Evolutionary conservation across 2,888 invertebrate genomes (phyloP), one percentile per base, ranked within the genome.

Genomic region (Octodonta nipae): DNA sequence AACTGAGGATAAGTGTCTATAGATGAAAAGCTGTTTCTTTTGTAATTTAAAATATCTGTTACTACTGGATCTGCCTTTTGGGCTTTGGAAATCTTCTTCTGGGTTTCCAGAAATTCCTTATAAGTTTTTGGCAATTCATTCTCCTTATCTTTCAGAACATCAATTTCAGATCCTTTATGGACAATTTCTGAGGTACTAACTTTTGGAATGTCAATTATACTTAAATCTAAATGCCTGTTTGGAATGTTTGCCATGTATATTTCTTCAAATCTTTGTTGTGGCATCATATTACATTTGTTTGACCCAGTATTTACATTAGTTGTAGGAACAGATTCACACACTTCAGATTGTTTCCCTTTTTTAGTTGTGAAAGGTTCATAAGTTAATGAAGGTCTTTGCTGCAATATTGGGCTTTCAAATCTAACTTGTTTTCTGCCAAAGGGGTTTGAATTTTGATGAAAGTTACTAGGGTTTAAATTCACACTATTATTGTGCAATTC

Each of bases 191-290:
- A 11, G 4, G 22, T 4, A 17, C 31, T 26, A 24, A 31, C 33
- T 36, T 38, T 43, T 11, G 43, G 41, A n/a, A 47, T 25, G 35
- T 61, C 59, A 32, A 60, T 50, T 15, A 60, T 36, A 43, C 61
- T 61, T 33, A 61, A 50, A 47, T 62, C 62, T 32, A 62, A 43
- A 25, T 56, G 49, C 33, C 57, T 45, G 41, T 54, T 60, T 13
- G 62, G 61, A 16, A 61, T 49, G 40, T 60, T 61, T 7, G 57
- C 56, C 55, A 60, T 51, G 40, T 61, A 61, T 30, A 61, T 52
- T 45, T 60, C 50, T 35, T 58, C 53, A 45, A 61, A 60, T 22
- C 46, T 50, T 22, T 22, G n/a, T 11, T 22, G n/a, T 4, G 22
- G 22, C 36, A 49, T 41, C 12, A 38, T 43, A 22, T 33, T 40